Evolutionary conservation across 2,888 invertebrate genomes (phyloP).

Genomic region (Petrophora chlorosata): DNA sequence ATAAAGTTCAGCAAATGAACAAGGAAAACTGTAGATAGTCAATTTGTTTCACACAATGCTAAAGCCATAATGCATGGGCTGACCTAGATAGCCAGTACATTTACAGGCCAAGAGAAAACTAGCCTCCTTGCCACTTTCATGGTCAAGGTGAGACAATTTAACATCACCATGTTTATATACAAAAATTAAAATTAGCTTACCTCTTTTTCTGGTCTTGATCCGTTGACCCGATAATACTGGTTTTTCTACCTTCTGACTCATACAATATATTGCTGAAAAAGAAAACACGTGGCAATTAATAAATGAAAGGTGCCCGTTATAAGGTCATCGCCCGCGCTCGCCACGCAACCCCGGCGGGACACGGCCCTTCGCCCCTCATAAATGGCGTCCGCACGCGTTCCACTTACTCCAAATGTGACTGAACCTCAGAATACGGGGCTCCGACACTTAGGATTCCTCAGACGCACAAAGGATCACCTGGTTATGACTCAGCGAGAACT

Average conservation of each 20-base stretch:
- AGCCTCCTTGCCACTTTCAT: constrained; percentile 33
- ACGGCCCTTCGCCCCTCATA: constrained; percentile 47
- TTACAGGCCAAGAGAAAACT: constrained; percentile 12
- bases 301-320: constrained; percentile 54
- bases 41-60: no score
- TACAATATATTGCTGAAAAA: constrained; percentile 95
- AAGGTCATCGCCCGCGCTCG: constrained; percentile 73
- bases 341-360: constrained; percentile 43
- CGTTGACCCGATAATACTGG: constrained; percentile 99
- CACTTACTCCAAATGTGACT: constrained; percentile 55
- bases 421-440: constrained; percentile 45
- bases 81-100: constrained; percentile 31
- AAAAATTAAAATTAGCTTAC: constrained; percentile 77
- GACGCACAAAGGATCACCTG: constrained; percentile 43
- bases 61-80: constrained; percentile 13
- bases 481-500: constrained; percentile 56
- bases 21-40: no score
- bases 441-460: constrained; percentile 45
- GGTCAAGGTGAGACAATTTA: constrained; percentile 43
- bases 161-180: constrained; percentile 37
- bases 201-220: constrained; percentile 99
- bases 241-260: constrained; percentile 99
- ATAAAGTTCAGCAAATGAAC: no score
- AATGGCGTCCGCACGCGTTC: constrained; percentile 57
- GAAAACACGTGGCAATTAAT: constrained; percentile 80